Evolutionary conservation across 2,797 vertebrate species (phyloP).

Genomic region (Cossypha niveicapilla): DNA sequence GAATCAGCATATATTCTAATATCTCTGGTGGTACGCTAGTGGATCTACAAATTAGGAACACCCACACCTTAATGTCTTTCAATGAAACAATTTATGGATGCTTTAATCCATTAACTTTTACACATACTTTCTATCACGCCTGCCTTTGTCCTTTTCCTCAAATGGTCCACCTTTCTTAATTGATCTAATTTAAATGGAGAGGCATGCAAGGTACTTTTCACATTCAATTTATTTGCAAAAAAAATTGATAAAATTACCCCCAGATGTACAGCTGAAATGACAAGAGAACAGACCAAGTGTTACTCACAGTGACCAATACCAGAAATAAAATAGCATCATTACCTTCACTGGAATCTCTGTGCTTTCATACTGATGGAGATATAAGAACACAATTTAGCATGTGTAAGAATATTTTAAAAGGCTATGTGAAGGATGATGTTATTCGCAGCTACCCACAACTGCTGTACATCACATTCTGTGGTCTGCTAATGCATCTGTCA

Average conservation of each 20-base stretch:
- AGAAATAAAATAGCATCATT: not conserved
- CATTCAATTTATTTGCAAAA: not conserved
- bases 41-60: not conserved
- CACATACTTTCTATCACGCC: not conserved
- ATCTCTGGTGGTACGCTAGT: not conserved
- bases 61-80: not conserved
- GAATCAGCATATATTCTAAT: not conserved
- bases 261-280: not conserved
- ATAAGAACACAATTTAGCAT: not conserved
- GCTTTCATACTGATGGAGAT: not conserved
- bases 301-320: not conserved
- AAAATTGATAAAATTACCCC: not conserved
- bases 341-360: not conserved
- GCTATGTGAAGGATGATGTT: not conserved
- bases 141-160: not conserved
- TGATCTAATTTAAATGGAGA: not conserved
- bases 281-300: not conserved
- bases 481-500: not conserved
- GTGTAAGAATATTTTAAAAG: not conserved
- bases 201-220: not conserved
- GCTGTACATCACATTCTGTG: not conserved
- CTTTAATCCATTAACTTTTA: not conserved
- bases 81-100: not conserved
- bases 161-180: not conserved
- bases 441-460: not conserved